phyloP scores from a whole-genome alignment of 2,888 invertebrate species.

The Galeopsomyia nigrocyanea region DNA sequence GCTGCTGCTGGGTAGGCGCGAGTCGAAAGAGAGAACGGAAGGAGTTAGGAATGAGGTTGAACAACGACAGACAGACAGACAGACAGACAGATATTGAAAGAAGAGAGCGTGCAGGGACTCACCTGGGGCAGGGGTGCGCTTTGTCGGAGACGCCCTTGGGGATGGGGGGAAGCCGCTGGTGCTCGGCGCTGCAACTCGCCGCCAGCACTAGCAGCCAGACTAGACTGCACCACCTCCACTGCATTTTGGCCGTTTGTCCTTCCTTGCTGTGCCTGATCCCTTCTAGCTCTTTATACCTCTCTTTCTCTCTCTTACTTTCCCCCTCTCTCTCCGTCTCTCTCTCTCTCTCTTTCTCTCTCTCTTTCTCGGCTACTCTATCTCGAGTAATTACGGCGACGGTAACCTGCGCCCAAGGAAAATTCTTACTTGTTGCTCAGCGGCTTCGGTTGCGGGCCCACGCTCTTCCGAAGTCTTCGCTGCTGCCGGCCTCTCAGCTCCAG shows the following conservation, averaged over 20 bases:
- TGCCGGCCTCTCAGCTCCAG: slow-evolving; percentile 62
- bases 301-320: slow-evolving; percentile 16
- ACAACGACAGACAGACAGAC: too few species aligned
- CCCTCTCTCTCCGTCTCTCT: slow-evolving; percentile 23
- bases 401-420: neutral
- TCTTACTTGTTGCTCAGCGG: slow-evolving; percentile 64
- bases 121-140: slow-evolving; percentile 64
- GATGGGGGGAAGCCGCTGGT: slow-evolving; percentile 36
- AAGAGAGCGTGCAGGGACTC: slow-evolving; percentile 53
- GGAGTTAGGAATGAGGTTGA: too few species aligned
- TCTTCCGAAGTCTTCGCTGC: slow-evolving; percentile 59
- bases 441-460: slow-evolving; percentile 56
- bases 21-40: too few species aligned
- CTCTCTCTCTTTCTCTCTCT: slow-evolving; percentile 24
- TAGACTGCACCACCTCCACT: slow-evolving; percentile 50
- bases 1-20: too few species aligned
- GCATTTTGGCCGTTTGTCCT: slow-evolving; percentile 51
- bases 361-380: neutral
- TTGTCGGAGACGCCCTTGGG: slow-evolving; percentile 49
- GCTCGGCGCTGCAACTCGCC: slow-evolving; percentile 43
- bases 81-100: too few species aligned
- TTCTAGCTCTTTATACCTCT: slow-evolving; percentile 18
- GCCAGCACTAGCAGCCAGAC: slow-evolving; percentile 51
- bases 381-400: neutral
- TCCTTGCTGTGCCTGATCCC: neutral